Percentiles rank a stretch among this genome's conserved stretches.
These are phyloP conservation scores for Branchinecta lynchi DNA, from an alignment of 1,140 invertebrate genomes.

Conservation along the genomic window DNA sequence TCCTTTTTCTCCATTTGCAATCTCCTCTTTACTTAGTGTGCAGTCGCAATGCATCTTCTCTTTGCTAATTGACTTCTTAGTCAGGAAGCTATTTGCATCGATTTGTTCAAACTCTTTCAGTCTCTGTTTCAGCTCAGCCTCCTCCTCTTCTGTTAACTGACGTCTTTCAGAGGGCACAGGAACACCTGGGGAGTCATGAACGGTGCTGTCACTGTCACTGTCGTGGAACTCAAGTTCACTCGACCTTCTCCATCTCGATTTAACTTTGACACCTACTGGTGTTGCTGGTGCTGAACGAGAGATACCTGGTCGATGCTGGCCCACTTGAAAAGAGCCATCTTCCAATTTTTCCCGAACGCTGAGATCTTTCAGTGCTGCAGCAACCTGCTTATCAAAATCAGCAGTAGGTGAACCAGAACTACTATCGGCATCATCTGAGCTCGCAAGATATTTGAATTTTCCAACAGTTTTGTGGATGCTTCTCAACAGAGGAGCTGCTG, in stretches of 20 bases:
- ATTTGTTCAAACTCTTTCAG: slow-evolving; percentile 61
- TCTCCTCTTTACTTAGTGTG: slow-evolving; percentile 71
- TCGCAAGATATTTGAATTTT: not conserved
- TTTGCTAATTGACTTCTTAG: slow-evolving; percentile 57
- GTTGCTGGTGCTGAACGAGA: not conserved
- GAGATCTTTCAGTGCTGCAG: not conserved
- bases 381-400: not conserved
- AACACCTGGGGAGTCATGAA: slow-evolving; percentile 18
- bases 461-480: not conserved
- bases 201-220: slow-evolving; percentile 18
- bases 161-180: not conserved
- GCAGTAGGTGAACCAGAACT: not conserved
- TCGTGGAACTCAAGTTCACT: slow-evolving; percentile 50
- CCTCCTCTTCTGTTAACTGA: slow-evolving; percentile 16
- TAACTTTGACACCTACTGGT: slow-evolving; percentile 61
- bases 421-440: not conserved
- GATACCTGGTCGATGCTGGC: not conserved
- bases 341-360: not conserved
- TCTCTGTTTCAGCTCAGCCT: slow-evolving; percentile 47
- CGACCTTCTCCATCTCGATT: slow-evolving; percentile 63
- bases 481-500: not conserved
- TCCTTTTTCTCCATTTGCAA: slow-evolving; percentile 59
- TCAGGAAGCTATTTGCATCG: slow-evolving; percentile 67
- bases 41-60: slow-evolving; percentile 94
- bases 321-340: too few relatives aligned